Percentiles rank a stretch among this genome's conserved stretches.
These are phyloP conservation scores for Drosophila nikananu DNA, from an alignment of 1,140 invertebrate genomes.

Conservation along the genomic window DNA sequence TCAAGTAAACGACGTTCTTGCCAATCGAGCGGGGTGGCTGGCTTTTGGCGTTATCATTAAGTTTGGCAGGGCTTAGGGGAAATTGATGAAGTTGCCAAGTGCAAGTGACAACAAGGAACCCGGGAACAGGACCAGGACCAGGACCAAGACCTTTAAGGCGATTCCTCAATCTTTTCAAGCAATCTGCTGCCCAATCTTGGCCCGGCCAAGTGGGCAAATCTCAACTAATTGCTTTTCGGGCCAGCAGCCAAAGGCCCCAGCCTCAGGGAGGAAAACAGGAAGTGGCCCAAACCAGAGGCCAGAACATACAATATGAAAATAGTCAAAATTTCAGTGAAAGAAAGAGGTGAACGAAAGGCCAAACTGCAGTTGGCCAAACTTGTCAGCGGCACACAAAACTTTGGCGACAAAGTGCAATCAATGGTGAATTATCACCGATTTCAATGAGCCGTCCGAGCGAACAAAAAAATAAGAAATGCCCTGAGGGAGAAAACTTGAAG, in stretches of 20 bases:
- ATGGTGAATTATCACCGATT: constrained; percentile 83
- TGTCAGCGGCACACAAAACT: constrained; percentile 77
- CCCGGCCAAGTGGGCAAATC: constrained; percentile 44
- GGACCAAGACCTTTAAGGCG: constrained; percentile 34
- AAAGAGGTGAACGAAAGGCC: constrained; percentile 47
- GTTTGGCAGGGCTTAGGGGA: constrained; percentile 60
- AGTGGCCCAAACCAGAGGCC: constrained; percentile 10
- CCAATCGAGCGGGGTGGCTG: constrained; percentile 21
- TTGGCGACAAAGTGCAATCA: constrained; percentile 83
- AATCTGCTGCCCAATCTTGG: constrained; percentile 33
- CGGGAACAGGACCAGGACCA: not conserved
- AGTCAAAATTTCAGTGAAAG: constrained; percentile 46
- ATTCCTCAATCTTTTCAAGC: constrained; percentile 43
- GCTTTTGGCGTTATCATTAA: constrained; percentile 49
- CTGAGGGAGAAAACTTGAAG: constrained; percentile 48
- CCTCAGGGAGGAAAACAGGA: constrained; percentile 36
- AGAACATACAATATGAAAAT: constrained; percentile 64
- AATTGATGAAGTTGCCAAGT: constrained; percentile 81
- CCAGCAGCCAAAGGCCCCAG: constrained; percentile 25
- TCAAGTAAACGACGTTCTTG: constrained; percentile 8
- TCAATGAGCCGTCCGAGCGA: constrained; percentile 64
- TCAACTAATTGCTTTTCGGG: constrained; percentile 74
- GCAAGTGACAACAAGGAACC: constrained; percentile 68
- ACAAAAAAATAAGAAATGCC: constrained; percentile 5
- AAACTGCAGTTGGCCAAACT: constrained; percentile 80